phyloP scores from a whole-genome alignment of 2,113 vertebrate species.

The Lophius piscatorius region DNA sequence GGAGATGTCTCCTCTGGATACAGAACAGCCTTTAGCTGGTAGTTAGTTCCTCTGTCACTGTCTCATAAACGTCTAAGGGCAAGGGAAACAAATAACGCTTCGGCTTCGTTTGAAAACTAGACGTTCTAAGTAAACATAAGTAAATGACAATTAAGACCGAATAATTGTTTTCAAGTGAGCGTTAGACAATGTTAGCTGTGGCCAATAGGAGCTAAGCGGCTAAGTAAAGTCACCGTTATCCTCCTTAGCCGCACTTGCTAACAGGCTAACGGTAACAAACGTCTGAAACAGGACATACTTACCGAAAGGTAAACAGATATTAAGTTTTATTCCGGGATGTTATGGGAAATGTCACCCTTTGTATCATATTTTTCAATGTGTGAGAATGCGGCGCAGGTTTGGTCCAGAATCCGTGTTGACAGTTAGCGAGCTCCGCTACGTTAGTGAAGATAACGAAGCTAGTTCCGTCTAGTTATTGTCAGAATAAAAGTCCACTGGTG shows the following conservation, averaged over 20 bases:
- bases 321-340: conserved; percentile 1
- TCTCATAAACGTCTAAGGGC: not conserved
- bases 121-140: too few species aligned
- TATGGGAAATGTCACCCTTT: not conserved
- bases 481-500: conserved; percentile 57
- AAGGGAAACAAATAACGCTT: not conserved
- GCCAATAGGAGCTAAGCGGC: not conserved
- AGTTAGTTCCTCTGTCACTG: conserved; percentile 11
- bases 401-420: conserved; percentile 25
- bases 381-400: not conserved
- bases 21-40: not conserved
- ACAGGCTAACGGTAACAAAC: conserved; percentile 32
- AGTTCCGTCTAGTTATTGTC: conserved; percentile 40
- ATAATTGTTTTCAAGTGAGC: rapidly evolving
- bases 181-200: conserved; percentile 5
- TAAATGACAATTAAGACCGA: not conserved
- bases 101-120: too few species aligned
- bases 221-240: conserved; percentile 12
- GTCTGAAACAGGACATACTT: conserved; percentile 15
- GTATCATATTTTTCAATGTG: conserved; percentile 24
- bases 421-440: conserved; percentile 14
- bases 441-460: conserved; percentile 22
- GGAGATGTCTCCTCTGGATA: too few species aligned
- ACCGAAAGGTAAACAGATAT: conserved; percentile 50
- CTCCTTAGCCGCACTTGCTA: conserved; percentile 45